These are phyloP conservation scores for Drosophila eugracilis DNA, from an alignment of 1,140 invertebrate genomes.

Conservation along the genomic window DNA sequence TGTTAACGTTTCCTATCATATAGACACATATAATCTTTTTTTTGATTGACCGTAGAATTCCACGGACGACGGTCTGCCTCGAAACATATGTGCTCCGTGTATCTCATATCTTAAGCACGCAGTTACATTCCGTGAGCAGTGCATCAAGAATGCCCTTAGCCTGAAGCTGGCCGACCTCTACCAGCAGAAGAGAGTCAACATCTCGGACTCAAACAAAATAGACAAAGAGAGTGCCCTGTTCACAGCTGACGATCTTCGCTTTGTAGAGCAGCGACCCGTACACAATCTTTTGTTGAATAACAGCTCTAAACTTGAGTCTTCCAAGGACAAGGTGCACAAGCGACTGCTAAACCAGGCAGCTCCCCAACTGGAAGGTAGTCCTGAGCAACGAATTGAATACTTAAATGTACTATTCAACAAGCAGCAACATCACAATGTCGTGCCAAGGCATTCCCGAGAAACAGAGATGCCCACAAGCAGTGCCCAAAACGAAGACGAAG, in stretches of 20 bases:
- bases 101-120: constrained; percentile 83
- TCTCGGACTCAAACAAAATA: constrained; percentile 17
- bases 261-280: constrained; percentile 65
- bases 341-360: constrained; percentile 56
- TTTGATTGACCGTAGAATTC: constrained; percentile 46
- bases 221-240: constrained; percentile 69
- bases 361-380: constrained; percentile 23
- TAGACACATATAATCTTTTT: not conserved
- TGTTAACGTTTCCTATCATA: too few species aligned
- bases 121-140: constrained; percentile 78
- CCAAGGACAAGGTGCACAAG: constrained; percentile 72
- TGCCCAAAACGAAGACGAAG: constrained; percentile 65
- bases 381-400: constrained; percentile 65
- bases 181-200: constrained; percentile 50
- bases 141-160: constrained; percentile 71
- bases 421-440: constrained; percentile 26
- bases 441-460: constrained; percentile 8
- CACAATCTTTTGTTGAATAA: constrained; percentile 69
- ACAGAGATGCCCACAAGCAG: constrained; percentile 53
- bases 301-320: constrained; percentile 39
- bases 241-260: constrained; percentile 57
- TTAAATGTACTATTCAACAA: constrained; percentile 71
- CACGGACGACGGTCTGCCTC: constrained; percentile 69
- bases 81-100: constrained; percentile 74
- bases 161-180: constrained; percentile 68